A percentile compares a stretch with the other conserved stretches of the same genome.
Evolutionary conservation across 1,140 invertebrate genomes (phyloP).

Genomic region (Samia ricini): DNA sequence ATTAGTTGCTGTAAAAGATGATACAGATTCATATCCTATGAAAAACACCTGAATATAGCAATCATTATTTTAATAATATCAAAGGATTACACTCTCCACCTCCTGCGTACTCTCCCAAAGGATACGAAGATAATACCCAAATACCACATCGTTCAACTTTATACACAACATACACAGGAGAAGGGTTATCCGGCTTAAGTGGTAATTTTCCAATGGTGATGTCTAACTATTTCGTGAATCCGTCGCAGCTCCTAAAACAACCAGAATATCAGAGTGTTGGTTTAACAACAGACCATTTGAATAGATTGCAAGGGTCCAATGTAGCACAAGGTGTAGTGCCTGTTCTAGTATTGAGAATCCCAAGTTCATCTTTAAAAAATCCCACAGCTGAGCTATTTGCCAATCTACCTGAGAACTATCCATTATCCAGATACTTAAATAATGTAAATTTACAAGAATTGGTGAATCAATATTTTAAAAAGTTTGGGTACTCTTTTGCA

Average conservation of each 20-base stretch:
- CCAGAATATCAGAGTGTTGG: slow-evolving; percentile 68
- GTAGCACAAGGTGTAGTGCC: slow-evolving; percentile 71
- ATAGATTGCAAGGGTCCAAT: slow-evolving; percentile 44
- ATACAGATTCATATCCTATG: slow-evolving; percentile 53
- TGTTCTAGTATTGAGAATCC: slow-evolving; percentile 77
- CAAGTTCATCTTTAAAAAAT: slow-evolving; percentile 77
- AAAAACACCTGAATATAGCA: slow-evolving; percentile 38
- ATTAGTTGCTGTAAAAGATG: slow-evolving; percentile 61
- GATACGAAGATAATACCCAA: slow-evolving; percentile 10
- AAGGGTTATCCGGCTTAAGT: slow-evolving; percentile 64
- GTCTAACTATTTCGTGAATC: slow-evolving; percentile 70
- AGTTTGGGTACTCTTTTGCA: slow-evolving; percentile 56
- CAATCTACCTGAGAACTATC: slow-evolving; percentile 77
- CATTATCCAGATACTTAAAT: slow-evolving; percentile 74
- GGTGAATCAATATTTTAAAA: slow-evolving; percentile 69
- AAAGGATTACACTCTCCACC: slow-evolving; percentile 39
- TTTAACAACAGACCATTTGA: slow-evolving; percentile 56
- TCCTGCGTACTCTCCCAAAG: slow-evolving; percentile 26
- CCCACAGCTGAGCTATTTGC: slow-evolving; percentile 75
- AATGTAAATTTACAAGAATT: slow-evolving; percentile 74
- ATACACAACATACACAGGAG: slow-evolving; percentile 73
- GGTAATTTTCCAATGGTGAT: slow-evolving; percentile 72
- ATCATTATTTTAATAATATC: slow-evolving; percentile 34
- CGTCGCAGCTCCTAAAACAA: slow-evolving; percentile 61
- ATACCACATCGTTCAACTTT: slow-evolving; percentile 47